Conservation (phyloP, 1,140 invertebrate species). For the Apis laboriosa region DNA sequence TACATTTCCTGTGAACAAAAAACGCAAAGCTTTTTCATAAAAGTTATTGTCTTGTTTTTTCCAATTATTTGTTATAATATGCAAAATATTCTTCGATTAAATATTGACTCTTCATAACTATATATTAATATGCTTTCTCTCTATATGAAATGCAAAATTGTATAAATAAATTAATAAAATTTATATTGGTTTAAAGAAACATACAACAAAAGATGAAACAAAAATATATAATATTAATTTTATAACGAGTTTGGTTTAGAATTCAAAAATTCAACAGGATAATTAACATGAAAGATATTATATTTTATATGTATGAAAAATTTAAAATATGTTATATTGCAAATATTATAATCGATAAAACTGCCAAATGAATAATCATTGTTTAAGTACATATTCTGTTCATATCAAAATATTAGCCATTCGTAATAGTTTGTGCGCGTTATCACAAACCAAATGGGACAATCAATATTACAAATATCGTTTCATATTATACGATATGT, state of each 20-base stretch:
- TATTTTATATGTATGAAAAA: not conserved
- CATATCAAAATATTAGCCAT: not conserved
- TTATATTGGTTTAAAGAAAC: too few relatives aligned
- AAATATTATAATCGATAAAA: not conserved
- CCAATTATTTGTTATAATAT: not conserved
- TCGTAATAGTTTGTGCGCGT: not conserved
- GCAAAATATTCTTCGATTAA: not conserved
- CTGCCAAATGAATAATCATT: not conserved
- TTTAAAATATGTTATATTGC: not conserved
- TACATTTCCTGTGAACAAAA: not conserved
- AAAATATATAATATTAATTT: not conserved
- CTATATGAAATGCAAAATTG: too few relatives aligned
- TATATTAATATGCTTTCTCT: not conserved
- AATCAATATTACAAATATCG: slow-evolving; percentile 46
- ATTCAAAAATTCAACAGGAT: not conserved
- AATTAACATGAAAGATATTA: not conserved
- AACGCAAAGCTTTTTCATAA: slow-evolving; percentile 8
- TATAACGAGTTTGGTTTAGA: too few relatives aligned
- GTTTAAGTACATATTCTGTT: not conserved
- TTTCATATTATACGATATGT: slow-evolving; percentile 18
- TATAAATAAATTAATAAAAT: too few relatives aligned
- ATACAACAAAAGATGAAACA: not conserved
- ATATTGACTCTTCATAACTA: not conserved
- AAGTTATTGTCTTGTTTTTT: slow-evolving; percentile 19
- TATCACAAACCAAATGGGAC: slow-evolving; percentile 36